Base-by-base conservation (phyloP, 2,888 invertebrate genomes). In the Apoda limacodes region DNA sequence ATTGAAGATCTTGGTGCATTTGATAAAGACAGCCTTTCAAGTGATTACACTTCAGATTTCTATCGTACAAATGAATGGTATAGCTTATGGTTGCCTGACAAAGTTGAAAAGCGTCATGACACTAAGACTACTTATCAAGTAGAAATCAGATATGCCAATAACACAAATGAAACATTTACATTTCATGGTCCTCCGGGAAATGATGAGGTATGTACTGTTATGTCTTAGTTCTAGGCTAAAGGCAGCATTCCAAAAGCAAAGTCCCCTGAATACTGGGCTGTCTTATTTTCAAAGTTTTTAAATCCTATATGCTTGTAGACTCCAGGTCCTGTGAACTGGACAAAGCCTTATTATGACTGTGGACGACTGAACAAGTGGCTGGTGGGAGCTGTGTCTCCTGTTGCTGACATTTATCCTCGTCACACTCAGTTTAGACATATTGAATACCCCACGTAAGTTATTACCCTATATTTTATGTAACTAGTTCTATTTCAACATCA, bases 31-130 rank as follows among this genome's bases (percentile, higher is more conserved):
- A 92, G 93, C 25, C 71, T 87, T 14, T 90, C 91, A 13, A 84
- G 86, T 39, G 98, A 98, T 71, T 98, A 98, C 59, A 92, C 95
- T 0, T 89, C 91, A 0, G 93, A 95, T 51, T 88, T 88, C 50
- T 98, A 95, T 64, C 86, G 93, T 42, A 94, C 89, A 24, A 97
- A 97, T 60, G 94, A 96, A 60, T 97, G 96, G 96, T 97, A 94
- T 60, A 88, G 86, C 43, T 76, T 85, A 25, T 98, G 96, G 95
- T 70, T 98, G 42, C 97, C 98, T 0, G 97, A 98, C 61, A 82
- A 87, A 46, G 90, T 93, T 1, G 85, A 84, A 0, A 85, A 88
- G 30, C 80, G 93, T 34, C 95, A 95, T 57, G 95, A 94, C 58
- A 93, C 94, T 0, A 93, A 96, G 74, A 92, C 93, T 5, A 95